Evolutionary conservation across 1,140 invertebrate genomes (phyloP), one percentile per base, ranked within the genome.

Genomic region (Metaphire vulgaris): DNA sequence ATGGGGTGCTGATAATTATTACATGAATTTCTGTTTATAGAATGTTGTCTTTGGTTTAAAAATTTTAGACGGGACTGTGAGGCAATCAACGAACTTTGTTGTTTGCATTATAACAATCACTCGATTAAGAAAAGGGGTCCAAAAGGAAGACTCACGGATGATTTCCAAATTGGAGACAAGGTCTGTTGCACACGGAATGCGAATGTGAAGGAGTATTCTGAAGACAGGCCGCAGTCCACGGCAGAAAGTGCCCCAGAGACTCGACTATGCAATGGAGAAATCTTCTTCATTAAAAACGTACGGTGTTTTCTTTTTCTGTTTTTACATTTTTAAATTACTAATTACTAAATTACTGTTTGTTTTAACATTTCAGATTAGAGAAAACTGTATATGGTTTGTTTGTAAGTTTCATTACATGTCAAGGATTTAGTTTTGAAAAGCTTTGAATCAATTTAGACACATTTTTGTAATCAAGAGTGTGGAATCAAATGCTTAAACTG

Each of bases 241-340:
- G 41, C 69, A 65, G 21, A 70, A 74, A n/a, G 30, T 33, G 33
- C 64, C n/a, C n/a, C 56, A 74, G 34, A 66, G 64, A 68, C 80
- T 14, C 76, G 82, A 67, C 78, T 85, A 0, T 84, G 81, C 72
- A 85, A 85, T 81, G 83, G 83, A 68, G 83, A 85, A 69, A 80
- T 85, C 21, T 85, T 81, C 78, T 85, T 82, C 77, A 83, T 85
- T 34, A 79, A 77, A 76, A 78, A 80, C 74, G 83, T 84, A 77
- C 79, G 81, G 78, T 29, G 34, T 66, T 30, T n/a, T 15, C 15
- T 65, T 15, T 15, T 15, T 65, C 64, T 65, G 64, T 15, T 65
- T 15, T n/a, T n/a, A n/a, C 64, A 65, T n/a, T 65, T 65, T 65
- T 65, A n/a, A 65, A 65, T 15, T n/a, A 65, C 15, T 15, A 65